Base-by-base conservation (phyloP, 2,888 invertebrate species). In the Chaitophorus viminalis region DNA sequence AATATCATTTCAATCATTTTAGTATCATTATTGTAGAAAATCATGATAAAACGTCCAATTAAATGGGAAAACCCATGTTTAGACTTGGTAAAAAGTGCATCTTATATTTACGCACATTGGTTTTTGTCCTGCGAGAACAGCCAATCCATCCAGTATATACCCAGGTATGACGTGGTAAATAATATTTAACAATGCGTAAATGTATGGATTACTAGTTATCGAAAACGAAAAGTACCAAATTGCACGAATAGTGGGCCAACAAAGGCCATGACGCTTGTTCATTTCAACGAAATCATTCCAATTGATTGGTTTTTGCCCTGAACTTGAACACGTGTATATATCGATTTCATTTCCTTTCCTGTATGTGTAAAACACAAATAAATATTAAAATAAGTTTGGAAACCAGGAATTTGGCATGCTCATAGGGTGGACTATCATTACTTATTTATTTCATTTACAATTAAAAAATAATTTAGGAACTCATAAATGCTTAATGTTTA, bases 291-390 rank as follows among this genome's bases (percentile, higher is more conserved):
- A 95, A 33, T 94, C 91, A 0, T 94, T 94, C 96, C 97, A 98
- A 0, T 94, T 95, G 84, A 97, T 92, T 0, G 96, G 96, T 90
- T 97, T 96, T 90, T 96, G 94, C 8, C 94, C 93, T 0, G 97
- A 96, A 0, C 97, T 96, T 14, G 97, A 96, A 92, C 94, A 97
- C 92, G 98, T 97, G 92, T 96, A 97, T 89, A 98, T 94, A 0
- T 96, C 88, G 31, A 86, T 86, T 11, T 81, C 65, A 11, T 86
- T 90, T 89, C 68, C 90, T 60, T 94, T 93, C 90, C 88, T 90
- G 78, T 39, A 75, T 79, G 54, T 88, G 75, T 14, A 29, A 74
- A 74, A 86, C 11, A 5, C 1, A 75, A 33, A 8, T 31, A 31
- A 72, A 18, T 72, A 75, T 39, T 46, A 46, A n/a, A n/a, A n/a